phyloP scores from a whole-genome alignment of 2,797 vertebrate genomes.

The Enteromius afrohamiltoni region DNA sequence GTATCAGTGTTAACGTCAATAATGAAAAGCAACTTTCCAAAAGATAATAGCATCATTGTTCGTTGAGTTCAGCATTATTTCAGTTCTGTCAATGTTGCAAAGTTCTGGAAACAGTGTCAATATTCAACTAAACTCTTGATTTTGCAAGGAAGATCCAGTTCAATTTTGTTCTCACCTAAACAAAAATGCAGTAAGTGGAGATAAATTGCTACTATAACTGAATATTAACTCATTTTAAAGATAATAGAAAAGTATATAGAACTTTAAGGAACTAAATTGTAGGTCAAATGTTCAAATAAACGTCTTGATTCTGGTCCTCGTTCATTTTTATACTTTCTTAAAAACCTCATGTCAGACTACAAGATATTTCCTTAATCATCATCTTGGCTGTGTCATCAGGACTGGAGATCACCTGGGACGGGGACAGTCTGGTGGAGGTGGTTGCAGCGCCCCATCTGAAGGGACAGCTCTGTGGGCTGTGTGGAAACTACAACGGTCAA shows the following conservation, averaged over 20 bases:
- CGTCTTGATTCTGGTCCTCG: background rate
- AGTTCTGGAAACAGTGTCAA: background rate
- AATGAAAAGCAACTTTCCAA: background rate
- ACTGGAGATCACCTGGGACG: constrained; percentile 98
- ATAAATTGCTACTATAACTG: background rate
- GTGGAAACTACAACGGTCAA: constrained; percentile 98
- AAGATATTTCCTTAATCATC: background rate
- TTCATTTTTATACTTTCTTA: background rate
- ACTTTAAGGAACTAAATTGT: background rate
- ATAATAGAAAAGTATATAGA: background rate
- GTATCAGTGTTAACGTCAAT: background rate
- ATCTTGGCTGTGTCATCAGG: constrained; percentile 71
- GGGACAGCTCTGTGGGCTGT: constrained; percentile 92
- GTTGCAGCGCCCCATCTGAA: constrained; percentile 91
- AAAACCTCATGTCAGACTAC: background rate
- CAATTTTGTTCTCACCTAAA: background rate
- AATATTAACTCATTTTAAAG: background rate
- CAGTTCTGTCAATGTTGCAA: background rate
- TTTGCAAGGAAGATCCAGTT: background rate
- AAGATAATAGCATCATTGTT: background rate
- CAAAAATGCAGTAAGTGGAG: background rate
- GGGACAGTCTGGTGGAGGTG: constrained; percentile 98
- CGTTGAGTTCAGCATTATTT: background rate
- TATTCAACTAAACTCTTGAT: background rate
- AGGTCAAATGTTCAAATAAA: background rate